Evolutionary conservation across 2,888 invertebrate species (phyloP), one percentile per base, ranked within the genome.

Genomic region (Eubasilissa splendida): DNA sequence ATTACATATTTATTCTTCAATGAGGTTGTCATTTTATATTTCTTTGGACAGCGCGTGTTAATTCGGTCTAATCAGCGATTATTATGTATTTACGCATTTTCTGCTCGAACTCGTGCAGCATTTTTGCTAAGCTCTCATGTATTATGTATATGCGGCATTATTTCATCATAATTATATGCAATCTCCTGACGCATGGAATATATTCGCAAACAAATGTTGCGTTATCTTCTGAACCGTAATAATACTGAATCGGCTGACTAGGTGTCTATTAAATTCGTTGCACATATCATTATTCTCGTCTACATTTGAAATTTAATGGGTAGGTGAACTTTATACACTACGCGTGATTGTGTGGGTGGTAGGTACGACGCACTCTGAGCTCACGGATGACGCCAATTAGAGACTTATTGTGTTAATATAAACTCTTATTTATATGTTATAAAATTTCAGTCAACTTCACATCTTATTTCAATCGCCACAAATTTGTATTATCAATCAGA

Each of bases 111-210:
- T 42, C 2, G 42, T 2, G 63, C 42, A 33, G 63, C 31, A 33
- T 12, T 31, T 63, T 63, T 31, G 31, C 63, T 63, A 33, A 63
- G 42, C 33, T 31, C 33, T 31, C 63, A 63, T 63, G 63, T 63
- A 33, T 63, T 33, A 63, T 63, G 22, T 33, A 63, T 63, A 31
- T 4, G 63, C 63, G 42, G 63, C 11, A 31, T 42, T 22, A 33
- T 33, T 63, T 63, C 63, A 33, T 63, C 63, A 63, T 63, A 63
- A 63, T 63, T 11, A 33, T 63, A 63, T 63, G 33, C 63, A 63
- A 33, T 12, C 31, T 33, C 33, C 42, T 42, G 63, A 33, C 63
- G 63, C 63, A 33, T 11, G 63, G 63, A 33, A 63, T 63, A 63
- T 33, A 33, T 63, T 63, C 11, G 31, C 42, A 33, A 42, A 42